These are phyloP conservation scores for Notarius lentiginosus DNA, from an alignment of 2,113 vertebrate species.

Conservation along the genomic window DNA sequence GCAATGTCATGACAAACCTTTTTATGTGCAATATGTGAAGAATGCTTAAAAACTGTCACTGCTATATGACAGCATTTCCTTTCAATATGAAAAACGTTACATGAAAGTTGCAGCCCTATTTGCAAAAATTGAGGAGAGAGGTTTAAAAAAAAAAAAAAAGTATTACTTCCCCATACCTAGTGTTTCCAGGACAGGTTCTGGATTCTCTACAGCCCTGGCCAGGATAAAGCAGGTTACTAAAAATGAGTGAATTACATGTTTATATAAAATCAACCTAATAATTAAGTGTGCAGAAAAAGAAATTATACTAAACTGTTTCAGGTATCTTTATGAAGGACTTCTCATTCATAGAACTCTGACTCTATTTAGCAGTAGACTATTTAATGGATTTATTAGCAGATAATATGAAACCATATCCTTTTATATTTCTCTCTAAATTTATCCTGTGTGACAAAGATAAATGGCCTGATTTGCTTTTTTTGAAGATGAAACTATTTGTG, in stretches of 20 bases:
- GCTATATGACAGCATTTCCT: background rate
- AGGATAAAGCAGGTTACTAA: background rate
- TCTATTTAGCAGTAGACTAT: constrained; percentile 20
- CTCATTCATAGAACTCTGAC: background rate
- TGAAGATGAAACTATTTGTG: constrained; percentile 50
- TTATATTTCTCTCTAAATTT: constrained; percentile 47
- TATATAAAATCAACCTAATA: background rate
- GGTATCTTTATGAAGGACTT: background rate
- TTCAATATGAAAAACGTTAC: background rate
- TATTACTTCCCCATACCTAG: background rate
- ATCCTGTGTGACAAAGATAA: constrained; percentile 57
- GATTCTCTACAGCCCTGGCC: background rate
- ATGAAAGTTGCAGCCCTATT: background rate
- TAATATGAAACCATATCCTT: constrained; percentile 52
- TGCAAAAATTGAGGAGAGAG: background rate
- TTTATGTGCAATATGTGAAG: background rate
- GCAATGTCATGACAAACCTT: background rate
- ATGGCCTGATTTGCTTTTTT: constrained; percentile 52
- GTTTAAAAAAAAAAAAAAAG: background rate
- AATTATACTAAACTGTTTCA: background rate
- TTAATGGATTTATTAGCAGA: constrained; percentile 47
- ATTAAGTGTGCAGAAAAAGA: background rate
- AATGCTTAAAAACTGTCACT: background rate
- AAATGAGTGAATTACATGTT: background rate
- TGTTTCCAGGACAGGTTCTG: background rate